These are phyloP conservation scores for Melitaea athalia DNA, from an alignment of 2,888 invertebrate species.

Conservation along the genomic window DNA sequence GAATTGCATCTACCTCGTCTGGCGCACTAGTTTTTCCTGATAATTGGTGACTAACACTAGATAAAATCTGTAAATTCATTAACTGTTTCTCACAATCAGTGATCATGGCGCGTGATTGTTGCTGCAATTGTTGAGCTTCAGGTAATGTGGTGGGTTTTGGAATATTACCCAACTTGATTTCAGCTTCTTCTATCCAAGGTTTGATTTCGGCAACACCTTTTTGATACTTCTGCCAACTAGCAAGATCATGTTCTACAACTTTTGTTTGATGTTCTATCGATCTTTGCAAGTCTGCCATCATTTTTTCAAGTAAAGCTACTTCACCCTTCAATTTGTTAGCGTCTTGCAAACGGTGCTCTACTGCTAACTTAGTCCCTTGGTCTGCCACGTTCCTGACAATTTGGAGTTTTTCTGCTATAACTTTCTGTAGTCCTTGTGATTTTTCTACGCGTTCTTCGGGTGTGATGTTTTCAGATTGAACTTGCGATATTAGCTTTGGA, in stretches of 20 bases:
- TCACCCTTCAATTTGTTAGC: slow-evolving; percentile 89
- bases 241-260: slow-evolving; percentile 88
- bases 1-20: slow-evolving; percentile 92
- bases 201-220: slow-evolving; percentile 89
- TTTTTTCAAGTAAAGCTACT: slow-evolving; percentile 88
- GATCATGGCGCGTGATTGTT: slow-evolving; percentile 87
- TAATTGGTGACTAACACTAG: slow-evolving; percentile 88
- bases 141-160: slow-evolving; percentile 89
- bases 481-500: slow-evolving; percentile 87
- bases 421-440: slow-evolving; percentile 87
- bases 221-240: slow-evolving; percentile 93
- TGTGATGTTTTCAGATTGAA: slow-evolving; percentile 89
- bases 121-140: slow-evolving; percentile 91
- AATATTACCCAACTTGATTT: slow-evolving; percentile 88
- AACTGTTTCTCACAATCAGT: slow-evolving; percentile 90
- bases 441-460: slow-evolving; percentile 92
- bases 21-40: slow-evolving; percentile 89
- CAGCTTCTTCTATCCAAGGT: slow-evolving; percentile 94
- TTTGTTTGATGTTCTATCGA: slow-evolving; percentile 89
- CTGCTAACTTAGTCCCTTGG: slow-evolving; percentile 88
- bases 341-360: slow-evolving; percentile 86
- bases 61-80: slow-evolving; percentile 87
- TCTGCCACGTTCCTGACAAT: slow-evolving; percentile 87
- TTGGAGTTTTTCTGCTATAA: slow-evolving; percentile 89
- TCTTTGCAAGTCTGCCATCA: slow-evolving; percentile 88